These are phyloP conservation scores for Ctenopoma kingsleyae DNA, from an alignment of 2,797 vertebrate genomes.

Conservation along the genomic window DNA sequence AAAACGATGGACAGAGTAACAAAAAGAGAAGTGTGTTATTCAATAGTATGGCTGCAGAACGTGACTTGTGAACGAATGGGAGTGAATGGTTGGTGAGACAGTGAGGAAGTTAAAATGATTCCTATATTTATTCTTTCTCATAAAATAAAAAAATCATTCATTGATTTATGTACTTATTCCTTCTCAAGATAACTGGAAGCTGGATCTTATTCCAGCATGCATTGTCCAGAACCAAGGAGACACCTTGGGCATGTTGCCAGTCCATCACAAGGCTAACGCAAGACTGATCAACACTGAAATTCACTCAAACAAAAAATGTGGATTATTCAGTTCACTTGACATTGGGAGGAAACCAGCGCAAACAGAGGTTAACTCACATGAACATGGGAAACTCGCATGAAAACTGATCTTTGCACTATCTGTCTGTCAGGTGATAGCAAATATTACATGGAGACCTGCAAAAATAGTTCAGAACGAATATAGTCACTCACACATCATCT, in stretches of 20 bases:
- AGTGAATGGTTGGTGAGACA: background rate
- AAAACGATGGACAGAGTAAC: conserved; percentile 34
- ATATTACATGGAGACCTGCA: background rate
- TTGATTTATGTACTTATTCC: background rate
- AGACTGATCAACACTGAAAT: conserved; percentile 22
- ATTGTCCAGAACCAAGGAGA: conserved; percentile 17
- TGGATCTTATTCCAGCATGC: conserved; percentile 3
- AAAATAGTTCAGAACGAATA: background rate
- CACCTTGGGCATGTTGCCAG: conserved; percentile 6
- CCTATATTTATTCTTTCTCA: conserved; percentile 5
- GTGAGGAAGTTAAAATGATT: conserved; percentile 8
- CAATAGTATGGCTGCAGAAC: conserved; percentile 19
- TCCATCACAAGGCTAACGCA: conserved; percentile 37
- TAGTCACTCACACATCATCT: background rate
- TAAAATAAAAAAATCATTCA: background rate
- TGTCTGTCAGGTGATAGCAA: conserved; percentile 1
- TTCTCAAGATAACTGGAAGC: conserved; percentile 6
- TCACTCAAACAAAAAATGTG: conserved; percentile 17
- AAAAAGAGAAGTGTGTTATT: conserved; percentile 33
- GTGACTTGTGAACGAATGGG: conserved; percentile 1
- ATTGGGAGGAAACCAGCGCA: conserved; percentile 6
- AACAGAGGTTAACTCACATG: conserved; percentile 18
- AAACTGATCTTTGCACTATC: conserved; percentile 6
- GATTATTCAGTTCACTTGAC: conserved; percentile 22
- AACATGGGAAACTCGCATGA: background rate